Evolutionary conservation across 2,113 vertebrate genomes (phyloP).

Genomic region (Chloropsis cyanopogon): DNA sequence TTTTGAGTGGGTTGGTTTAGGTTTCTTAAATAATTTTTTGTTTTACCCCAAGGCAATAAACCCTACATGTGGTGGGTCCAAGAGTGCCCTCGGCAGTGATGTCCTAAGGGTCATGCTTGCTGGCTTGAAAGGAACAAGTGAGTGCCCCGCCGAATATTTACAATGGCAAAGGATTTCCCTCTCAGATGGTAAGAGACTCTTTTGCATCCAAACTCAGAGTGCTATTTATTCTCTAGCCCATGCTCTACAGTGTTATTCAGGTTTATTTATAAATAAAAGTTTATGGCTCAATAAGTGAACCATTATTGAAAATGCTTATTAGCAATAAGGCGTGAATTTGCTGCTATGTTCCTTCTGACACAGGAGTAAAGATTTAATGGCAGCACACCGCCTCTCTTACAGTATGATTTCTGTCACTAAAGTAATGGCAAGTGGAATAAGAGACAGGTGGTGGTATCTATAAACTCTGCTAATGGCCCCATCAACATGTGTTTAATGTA

Average conservation of each 20-base stretch:
- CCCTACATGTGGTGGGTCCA: rapidly evolving
- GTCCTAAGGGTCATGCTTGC: not conserved
- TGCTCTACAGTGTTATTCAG: not conserved
- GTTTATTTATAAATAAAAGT: conserved; percentile 21
- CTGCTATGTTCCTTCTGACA: conserved; percentile 48
- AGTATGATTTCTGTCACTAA: conserved; percentile 68
- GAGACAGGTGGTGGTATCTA: conserved; percentile 77
- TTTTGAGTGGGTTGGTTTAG: rapidly evolving
- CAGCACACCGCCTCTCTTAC: not conserved
- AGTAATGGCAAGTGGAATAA: conserved; percentile 68
- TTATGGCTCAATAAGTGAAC: not conserved
- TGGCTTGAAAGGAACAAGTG: not conserved
- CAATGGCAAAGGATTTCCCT: not conserved
- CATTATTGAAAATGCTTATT: not conserved
- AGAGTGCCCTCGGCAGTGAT: not conserved
- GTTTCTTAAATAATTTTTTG: not conserved
- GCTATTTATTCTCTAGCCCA: conserved; percentile 16
- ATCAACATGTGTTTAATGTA: conserved; percentile 75
- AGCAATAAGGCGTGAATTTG: conserved; percentile 27
- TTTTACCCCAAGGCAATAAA: not conserved
- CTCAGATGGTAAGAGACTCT: not conserved
- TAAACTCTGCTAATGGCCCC: conserved; percentile 73
- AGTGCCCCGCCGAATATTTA: not conserved
- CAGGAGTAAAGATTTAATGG: conserved; percentile 68
- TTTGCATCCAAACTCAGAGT: not conserved